These are phyloP conservation scores for Gallinago solitaria DNA, from an alignment of 2,797 vertebrate species.

Conservation along the genomic window DNA sequence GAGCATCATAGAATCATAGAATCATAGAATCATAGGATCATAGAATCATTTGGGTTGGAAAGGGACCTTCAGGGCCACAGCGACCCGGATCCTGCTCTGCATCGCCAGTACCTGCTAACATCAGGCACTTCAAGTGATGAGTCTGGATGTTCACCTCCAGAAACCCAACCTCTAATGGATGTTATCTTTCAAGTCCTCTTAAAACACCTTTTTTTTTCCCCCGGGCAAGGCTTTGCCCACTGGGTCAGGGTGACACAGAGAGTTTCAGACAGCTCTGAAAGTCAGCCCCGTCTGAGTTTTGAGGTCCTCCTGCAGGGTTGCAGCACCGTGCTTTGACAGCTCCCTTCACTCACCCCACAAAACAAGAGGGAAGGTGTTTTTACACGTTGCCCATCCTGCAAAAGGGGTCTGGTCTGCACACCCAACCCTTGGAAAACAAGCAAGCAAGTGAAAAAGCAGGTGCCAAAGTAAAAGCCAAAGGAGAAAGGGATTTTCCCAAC, in stretches of 20 bases:
- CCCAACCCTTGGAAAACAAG: background rate
- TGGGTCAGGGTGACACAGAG: background rate
- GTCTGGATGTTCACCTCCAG: background rate
- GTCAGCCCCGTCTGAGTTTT: background rate
- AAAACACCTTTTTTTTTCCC: background rate
- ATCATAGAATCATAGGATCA: no score
- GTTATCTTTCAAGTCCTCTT: background rate
- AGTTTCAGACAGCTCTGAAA: background rate
- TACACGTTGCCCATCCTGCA: background rate
- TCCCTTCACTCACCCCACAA: background rate
- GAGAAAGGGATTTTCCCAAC: background rate
- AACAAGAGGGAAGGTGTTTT: background rate
- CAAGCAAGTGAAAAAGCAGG: background rate
- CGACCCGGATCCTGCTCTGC: background rate
- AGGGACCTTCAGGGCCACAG: background rate
- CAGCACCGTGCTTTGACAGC: background rate
- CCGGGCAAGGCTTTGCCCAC: background rate
- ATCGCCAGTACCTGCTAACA: background rate
- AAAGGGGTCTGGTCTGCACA: rapidly evolving
- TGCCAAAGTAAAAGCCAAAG: background rate
- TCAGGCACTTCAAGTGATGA: rapidly evolving
- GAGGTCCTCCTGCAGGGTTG: background rate
- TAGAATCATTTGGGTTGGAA: no score
- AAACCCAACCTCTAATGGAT: background rate
- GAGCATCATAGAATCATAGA: background rate